A percentile compares a stretch with the other conserved stretches of the same genome.
These are phyloP conservation scores for Microcebus murinus DNA, from an alignment of 2,113 vertebrate species.

Conservation along the genomic window DNA sequence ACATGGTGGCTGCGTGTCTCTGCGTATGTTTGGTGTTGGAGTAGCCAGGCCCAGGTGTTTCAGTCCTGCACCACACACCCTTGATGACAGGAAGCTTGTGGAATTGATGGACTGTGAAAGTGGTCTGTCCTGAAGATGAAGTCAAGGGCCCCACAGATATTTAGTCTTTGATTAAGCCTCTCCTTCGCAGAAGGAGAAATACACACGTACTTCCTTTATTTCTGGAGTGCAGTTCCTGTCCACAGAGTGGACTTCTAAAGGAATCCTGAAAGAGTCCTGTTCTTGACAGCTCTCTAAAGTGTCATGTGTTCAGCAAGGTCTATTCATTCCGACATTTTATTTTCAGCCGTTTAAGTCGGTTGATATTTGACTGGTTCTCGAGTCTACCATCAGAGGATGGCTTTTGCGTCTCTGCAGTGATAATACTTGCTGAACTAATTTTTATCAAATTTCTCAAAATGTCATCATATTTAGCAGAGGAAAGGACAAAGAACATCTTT, in stretches of 20 bases:
- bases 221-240: background rate
- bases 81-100: background rate
- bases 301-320: background rate
- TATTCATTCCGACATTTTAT: slow-evolving; percentile 40
- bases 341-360: slow-evolving; percentile 12
- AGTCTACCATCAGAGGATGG: slow-evolving; percentile 7
- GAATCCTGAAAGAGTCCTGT: background rate
- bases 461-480: slow-evolving; percentile 23
- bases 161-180: background rate
- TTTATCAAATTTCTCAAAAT: slow-evolving; percentile 62
- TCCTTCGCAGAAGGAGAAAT: background rate
- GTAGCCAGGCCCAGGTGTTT: background rate
- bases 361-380: slow-evolving; percentile 50
- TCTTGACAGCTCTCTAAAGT: background rate
- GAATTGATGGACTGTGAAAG: background rate
- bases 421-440: slow-evolving; percentile 47
- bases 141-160: too few species aligned
- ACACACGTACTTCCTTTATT: background rate
- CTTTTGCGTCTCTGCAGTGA: slow-evolving; percentile 21
- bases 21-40: background rate
- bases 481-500: slow-evolving; percentile 39
- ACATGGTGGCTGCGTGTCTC: background rate
- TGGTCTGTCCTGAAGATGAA: background rate
- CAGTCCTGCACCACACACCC: rapidly evolving
- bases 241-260: background rate